Evolutionary conservation across 2,797 vertebrate species (phyloP), one percentile per base, ranked within the genome.

Genomic region (Crenichthys baileyi): DNA sequence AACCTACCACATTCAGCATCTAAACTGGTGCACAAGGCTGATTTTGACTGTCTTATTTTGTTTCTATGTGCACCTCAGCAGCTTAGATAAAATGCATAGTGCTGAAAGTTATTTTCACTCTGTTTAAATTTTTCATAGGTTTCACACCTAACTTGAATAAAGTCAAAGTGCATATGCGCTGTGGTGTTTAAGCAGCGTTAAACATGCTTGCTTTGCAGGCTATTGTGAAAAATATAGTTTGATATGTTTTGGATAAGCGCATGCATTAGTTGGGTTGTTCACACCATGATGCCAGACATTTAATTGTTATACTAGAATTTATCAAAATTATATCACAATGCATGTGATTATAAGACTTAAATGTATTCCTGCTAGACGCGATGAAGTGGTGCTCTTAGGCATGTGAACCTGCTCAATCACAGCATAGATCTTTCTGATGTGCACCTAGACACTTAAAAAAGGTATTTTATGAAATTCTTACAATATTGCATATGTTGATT

Each of bases 1-100:
- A 77, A 51, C 70, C 80, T 87, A 89, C 79, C 79, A 41, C 78
- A 85, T 77, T 26, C 61, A 70, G 3, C 74, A 22, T 72, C 46
- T 15, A 16, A 71, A 36, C 48, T 7, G 9, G 55, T 39, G 22
- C 20, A 8, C 18, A 56, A 68, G 65, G 65, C 73, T 60, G 55
- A 75, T 46, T 36, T 22, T 60, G 65, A 63, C 65, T 48, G 1
- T 6, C 12, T 77, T 12, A 6, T 72, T 5, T 20, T 60, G 3
- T 13, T 24, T 7, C 7, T 29, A 36, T 70, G 65, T 83, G 63
- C 12, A n/a, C 18, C 13, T 31, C 50, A 18, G 12, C 39, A 55
- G 60, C 20, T 36, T 6, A 44, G 13, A n/a, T 3, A 15, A 2
- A 68, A 44, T 48, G 3, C 1, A 8, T 3, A 22, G 22, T 60